Percentiles rank a stretch among this genome's conserved stretches.
Conservation (phyloP, 2,888 invertebrate species). For the Hermaeophaga mercurialis region DNA sequence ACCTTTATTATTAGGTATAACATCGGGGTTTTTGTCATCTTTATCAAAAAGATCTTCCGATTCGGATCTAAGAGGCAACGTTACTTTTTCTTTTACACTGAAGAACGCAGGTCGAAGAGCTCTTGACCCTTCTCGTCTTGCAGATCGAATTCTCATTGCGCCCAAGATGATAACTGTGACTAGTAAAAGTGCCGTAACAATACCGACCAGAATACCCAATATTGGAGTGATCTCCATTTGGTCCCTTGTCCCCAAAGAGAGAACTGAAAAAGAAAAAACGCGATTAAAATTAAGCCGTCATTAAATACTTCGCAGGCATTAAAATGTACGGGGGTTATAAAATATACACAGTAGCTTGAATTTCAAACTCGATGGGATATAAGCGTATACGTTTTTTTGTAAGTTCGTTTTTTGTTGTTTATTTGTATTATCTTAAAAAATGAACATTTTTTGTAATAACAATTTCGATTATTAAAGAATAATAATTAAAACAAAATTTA, state of each 20-base stretch:
- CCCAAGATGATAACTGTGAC: slow-evolving; percentile 68
- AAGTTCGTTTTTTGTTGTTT: too few species aligned
- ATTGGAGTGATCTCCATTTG: slow-evolving; percentile 64
- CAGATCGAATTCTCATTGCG: slow-evolving; percentile 65
- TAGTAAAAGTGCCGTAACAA: slow-evolving; percentile 70
- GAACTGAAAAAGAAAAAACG: slow-evolving; percentile 48
- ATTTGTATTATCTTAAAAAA: too few species aligned
- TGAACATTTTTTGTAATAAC: too few species aligned
- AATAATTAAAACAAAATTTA: too few species aligned
- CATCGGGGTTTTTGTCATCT: slow-evolving; percentile 89
- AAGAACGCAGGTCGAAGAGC: slow-evolving; percentile 67
- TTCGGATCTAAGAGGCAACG: slow-evolving; percentile 66
- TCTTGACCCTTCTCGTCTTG: slow-evolving; percentile 59
- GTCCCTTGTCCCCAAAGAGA: slow-evolving; percentile 59
- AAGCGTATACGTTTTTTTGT: too few species aligned
- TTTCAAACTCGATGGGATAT: too few species aligned
- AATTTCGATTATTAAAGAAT: too few species aligned
- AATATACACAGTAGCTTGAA: too few species aligned
- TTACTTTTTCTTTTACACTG: slow-evolving; percentile 70
- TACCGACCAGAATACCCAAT: slow-evolving; percentile 71
- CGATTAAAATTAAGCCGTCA: too few species aligned
- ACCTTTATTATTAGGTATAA: slow-evolving; percentile 88
- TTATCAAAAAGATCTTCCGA: slow-evolving; percentile 74
- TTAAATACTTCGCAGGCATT: too few species aligned
- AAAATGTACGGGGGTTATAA: too few species aligned